These are phyloP conservation scores for Drosophila anomalata DNA, from an alignment of 2,888 invertebrate species.

Conservation along the genomic window DNA sequence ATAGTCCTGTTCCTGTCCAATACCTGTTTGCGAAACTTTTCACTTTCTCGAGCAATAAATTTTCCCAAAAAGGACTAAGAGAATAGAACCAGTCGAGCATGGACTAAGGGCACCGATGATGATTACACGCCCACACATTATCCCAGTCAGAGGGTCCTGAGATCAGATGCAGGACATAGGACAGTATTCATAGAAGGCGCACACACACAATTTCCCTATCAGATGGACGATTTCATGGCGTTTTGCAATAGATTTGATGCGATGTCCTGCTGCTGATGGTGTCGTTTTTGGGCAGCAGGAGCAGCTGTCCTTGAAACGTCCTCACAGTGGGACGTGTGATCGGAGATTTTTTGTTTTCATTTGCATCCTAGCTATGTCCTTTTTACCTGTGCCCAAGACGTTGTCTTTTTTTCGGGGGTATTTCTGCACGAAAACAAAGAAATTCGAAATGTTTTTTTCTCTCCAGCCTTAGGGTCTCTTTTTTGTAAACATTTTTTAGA, in stretches of 20 bases:
- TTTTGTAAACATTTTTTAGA: slow-evolving; percentile 20
- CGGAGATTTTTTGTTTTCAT: slow-evolving; percentile 65
- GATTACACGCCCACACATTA: slow-evolving; percentile 68
- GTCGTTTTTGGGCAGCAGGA: slow-evolving; percentile 28
- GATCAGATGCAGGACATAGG: slow-evolving; percentile 22
- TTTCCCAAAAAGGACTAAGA: slow-evolving; percentile 14
- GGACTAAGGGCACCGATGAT: slow-evolving; percentile 56
- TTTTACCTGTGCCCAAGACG: slow-evolving; percentile 44
- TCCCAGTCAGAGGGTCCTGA: slow-evolving; percentile 5
- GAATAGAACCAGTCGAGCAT: slow-evolving; percentile 25
- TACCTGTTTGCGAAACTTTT: slow-evolving; percentile 57
- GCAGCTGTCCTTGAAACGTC: slow-evolving; percentile 45
- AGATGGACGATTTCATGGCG: slow-evolving; percentile 71
- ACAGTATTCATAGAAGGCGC: background rate
- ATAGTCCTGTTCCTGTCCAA: background rate
- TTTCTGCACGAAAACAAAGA: slow-evolving; percentile 59
- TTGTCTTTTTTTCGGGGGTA: slow-evolving; percentile 51
- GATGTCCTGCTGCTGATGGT: slow-evolving; percentile 48
- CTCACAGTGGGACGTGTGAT: slow-evolving; percentile 74
- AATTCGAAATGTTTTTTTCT: slow-evolving; percentile 39
- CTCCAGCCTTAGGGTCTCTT: slow-evolving; percentile 7
- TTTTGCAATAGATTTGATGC: slow-evolving; percentile 68
- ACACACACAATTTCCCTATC: slow-evolving; percentile 63
- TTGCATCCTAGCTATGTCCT: slow-evolving; percentile 62
- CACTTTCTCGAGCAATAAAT: slow-evolving; percentile 56